Conservation (phyloP, 2,113 vertebrate species). For the Elephas maximus region DNA sequence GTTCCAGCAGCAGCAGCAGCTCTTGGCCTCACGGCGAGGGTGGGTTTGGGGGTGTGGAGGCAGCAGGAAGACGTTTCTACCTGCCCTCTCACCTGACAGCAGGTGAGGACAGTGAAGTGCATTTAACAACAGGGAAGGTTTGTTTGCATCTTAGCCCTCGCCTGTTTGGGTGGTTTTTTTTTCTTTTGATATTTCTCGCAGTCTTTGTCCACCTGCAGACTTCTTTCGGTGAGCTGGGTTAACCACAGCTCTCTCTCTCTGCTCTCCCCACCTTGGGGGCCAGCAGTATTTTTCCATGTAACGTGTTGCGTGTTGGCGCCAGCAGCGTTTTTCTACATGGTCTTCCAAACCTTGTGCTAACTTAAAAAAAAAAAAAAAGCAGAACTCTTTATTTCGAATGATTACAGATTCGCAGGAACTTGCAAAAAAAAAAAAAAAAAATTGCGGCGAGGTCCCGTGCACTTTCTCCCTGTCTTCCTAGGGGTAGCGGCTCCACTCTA, state of each 20-base stretch:
- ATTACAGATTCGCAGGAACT: background rate
- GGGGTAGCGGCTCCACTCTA: background rate
- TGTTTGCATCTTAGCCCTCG: rapidly evolving
- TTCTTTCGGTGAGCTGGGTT: rapidly evolving
- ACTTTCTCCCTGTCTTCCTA: background rate
- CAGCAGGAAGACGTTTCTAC: rapidly evolving
- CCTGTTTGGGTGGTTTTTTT: background rate
- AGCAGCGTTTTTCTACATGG: background rate
- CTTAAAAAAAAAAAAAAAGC: background rate
- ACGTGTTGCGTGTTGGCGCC: no score
- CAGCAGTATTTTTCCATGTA: background rate
- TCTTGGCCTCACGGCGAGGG: background rate
- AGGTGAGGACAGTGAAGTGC: rapidly evolving
- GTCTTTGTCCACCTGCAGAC: background rate
- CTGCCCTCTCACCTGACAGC: rapidly evolving
- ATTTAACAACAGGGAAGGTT: background rate
- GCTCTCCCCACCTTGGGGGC: no score
- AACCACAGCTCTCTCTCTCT: rapidly evolving
- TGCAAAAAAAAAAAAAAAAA: background rate
- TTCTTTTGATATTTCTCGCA: rapidly evolving
- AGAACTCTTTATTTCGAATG: background rate
- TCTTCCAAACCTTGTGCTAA: background rate
- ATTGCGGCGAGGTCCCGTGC: background rate
- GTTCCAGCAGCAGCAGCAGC: no score
- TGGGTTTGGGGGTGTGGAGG: background rate